Conservation (phyloP, 2,797 vertebrate genomes). For the Pipistrellus nathusii region DNA sequence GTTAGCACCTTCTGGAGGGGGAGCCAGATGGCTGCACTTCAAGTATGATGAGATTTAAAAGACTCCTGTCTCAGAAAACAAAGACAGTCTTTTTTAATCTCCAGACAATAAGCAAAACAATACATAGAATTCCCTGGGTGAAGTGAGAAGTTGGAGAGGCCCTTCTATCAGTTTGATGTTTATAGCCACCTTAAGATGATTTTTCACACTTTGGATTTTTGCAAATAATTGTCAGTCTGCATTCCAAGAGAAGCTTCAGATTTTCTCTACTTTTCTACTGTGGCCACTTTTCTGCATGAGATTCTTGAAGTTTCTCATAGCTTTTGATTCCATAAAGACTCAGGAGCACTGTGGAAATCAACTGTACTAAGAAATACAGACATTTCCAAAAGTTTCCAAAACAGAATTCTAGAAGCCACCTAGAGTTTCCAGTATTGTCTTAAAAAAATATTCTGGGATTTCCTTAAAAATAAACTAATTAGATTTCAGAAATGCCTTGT, state of each 20-base stretch:
- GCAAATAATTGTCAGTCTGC: neutral
- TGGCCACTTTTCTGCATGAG: neutral
- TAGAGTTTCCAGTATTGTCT: neutral
- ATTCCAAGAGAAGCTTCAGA: neutral
- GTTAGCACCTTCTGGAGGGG: neutral
- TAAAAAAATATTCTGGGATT: neutral
- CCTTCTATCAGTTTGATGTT: neutral
- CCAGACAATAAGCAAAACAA: neutral
- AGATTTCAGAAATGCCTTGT: neutral
- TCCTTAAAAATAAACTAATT: neutral
- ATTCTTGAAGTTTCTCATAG: neutral
- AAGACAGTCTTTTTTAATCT: neutral
- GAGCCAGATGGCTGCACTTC: conserved; percentile 8
- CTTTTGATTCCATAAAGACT: neutral
- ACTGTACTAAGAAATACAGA: neutral
- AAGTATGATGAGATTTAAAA: conserved; percentile 52
- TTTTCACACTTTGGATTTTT: conserved; percentile 33
- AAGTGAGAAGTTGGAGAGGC: neutral
- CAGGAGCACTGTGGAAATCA: neutral
- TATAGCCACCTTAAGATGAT: neutral
- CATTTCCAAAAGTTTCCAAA: conserved; percentile 42
- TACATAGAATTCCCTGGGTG: neutral
- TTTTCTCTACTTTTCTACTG: conserved; percentile 33
- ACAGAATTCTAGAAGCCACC: neutral
- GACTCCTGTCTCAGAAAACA: neutral